Base-by-base conservation (phyloP, 2,888 invertebrate genomes). In the Teleogryllus oceanicus region DNA sequence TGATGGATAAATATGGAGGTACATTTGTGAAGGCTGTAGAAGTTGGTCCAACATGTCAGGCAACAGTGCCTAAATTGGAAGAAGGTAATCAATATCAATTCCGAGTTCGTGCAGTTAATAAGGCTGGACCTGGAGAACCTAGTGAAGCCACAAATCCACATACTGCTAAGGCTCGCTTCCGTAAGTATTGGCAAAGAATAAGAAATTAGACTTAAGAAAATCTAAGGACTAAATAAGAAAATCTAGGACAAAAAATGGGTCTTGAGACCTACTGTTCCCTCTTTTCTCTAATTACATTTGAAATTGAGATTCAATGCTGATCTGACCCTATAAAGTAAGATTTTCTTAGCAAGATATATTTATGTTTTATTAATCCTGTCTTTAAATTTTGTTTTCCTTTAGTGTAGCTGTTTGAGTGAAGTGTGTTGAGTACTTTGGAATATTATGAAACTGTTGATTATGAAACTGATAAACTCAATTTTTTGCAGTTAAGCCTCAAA, bases 71-170 rank as follows among this genome's bases (percentile, higher is more conserved):
- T 0, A 94, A 94, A 87, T 88, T 98, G 84, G 96, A 96, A 85
- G 96, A 97, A 88, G 97, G 97, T 24, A 96, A 96, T 87, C 96
- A 97, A 85, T 98, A 98, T 87, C 97, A 98, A 87, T 98, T 98
- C 91, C 90, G 97, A 62, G 92, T 97, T 2, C 90, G 95, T n/a
- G 99, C 99, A 24, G 89, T 98, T 18, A 99, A 99, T 88, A 96
- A 97, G 88, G 97, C 97, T 77, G 99, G 99, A 2, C 93, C 92
- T 75, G 96, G 96, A 0, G 96, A 96, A 84, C 95, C 97, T 0
- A 95, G 95, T 49, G 96, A 97, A 87, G 94, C 95, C 85, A 96
- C 96, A 79, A 94, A 95, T 88, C 95, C 95, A 90, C 96, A 97
- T 85, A 94, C 94, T 5, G 96, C 96, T 83, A 96, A 96, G 85